A percentile compares a stretch with the other conserved stretches of the same genome.
phyloP scores from a whole-genome alignment of 2,888 invertebrate species.

The Diaperis boleti region DNA sequence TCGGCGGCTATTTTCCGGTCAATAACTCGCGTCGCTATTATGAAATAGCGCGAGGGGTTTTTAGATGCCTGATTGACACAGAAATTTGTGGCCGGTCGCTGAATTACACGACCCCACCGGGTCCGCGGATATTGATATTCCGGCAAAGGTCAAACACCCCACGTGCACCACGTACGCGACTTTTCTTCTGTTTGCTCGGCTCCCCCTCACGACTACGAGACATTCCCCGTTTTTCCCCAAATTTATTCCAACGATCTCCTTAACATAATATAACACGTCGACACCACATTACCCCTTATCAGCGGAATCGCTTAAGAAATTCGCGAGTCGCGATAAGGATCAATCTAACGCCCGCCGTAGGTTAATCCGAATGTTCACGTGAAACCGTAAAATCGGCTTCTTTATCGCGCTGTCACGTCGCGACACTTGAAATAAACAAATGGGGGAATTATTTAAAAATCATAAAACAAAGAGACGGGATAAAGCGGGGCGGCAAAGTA shows the following conservation, averaged over 20 bases:
- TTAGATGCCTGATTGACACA: no score
- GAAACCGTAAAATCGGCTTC: slow-evolving; percentile 9
- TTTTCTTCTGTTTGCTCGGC: no score
- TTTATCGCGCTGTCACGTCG: slow-evolving; percentile 15
- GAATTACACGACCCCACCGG: no score
- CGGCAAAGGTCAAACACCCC: no score
- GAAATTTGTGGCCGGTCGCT: no score
- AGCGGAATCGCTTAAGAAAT: slow-evolving; percentile 19
- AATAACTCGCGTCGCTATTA: no score
- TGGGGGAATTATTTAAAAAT: slow-evolving; percentile 25
- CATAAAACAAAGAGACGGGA: slow-evolving; percentile 8
- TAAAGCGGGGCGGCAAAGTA: slow-evolving; percentile 17
- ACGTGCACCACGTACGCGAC: no score
- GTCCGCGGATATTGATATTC: no score
- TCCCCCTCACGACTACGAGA: no score
- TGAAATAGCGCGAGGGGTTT: no score
- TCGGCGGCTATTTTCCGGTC: no score
- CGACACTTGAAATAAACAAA: slow-evolving; percentile 17
- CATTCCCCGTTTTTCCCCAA: not conserved
- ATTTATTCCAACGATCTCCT: slow-evolving; percentile 28
- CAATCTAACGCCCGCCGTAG: slow-evolving; percentile 23
- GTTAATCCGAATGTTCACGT: slow-evolving; percentile 25
- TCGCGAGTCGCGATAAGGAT: slow-evolving; percentile 33
- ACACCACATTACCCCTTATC: slow-evolving; percentile 25
- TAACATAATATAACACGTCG: slow-evolving; percentile 31